Evolutionary conservation across 35 echinoderm and acorn worm genomes (phyloP), one percentile per base, ranked within the genome.

Genomic region (Holothuria glaberrima): DNA sequence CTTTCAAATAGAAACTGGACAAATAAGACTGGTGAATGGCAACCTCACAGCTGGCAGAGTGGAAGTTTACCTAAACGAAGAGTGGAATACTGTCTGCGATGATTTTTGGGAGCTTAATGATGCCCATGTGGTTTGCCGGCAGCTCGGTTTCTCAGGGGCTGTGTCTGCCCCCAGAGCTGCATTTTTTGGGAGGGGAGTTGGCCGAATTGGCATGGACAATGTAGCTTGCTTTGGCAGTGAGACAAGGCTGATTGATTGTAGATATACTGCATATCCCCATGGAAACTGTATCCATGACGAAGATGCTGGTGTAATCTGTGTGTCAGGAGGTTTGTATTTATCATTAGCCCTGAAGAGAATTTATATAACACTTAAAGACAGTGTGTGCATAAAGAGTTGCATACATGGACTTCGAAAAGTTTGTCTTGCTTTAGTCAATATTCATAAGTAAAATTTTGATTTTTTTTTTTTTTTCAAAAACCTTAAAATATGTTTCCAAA

Each of bases 141-240:
- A 72, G 75, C 89, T 90, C 0, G 89, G 89, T 45, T 90, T 81
- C n/a, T 52, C 90, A 5, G 76, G 52, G n/a, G 89, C 76, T 16
- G 41, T 72, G 14, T n/a, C 59, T 14, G 89, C 89, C 38, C 75
- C 76, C 27, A 41, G 57, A 21, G 34, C 48, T 12, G 66, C 79
- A 5, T 19, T 28, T 24, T 91, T 68, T 75, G 90, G 90, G 0
- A 12, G 29, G 20, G 89, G 89, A 17, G 50, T n/a, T 28, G 89
- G 74, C 56, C 58, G 33, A 9, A 90, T 80, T 30, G 41, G 79
- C 16, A 56, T 90, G 30, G 76, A 90, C 31, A 71, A 90, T 45
- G 89, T 90, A 5, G 52, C 30, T 5, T 90, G 89, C n/a, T 59
- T 48, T 57, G 89, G 89, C n/a, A 61, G 44, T 24, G 89, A 90